Base-by-base conservation (phyloP, 2,113 vertebrate species). In the Hemicordylus capensis region DNA sequence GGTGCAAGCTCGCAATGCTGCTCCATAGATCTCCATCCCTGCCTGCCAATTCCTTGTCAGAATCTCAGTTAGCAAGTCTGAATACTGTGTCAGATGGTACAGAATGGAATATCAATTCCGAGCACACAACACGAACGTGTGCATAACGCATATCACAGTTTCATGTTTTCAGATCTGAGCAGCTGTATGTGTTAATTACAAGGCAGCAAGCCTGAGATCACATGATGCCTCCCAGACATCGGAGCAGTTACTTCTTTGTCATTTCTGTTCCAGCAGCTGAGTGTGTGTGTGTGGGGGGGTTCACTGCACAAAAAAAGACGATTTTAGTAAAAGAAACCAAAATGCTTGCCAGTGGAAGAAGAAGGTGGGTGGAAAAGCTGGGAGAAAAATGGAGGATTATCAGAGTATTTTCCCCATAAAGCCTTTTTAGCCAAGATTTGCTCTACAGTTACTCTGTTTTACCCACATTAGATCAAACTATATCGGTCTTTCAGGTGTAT, bases 41-140 rank as follows among this genome's bases (percentile, higher is more conserved):
- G 51, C 54, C 37, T 87, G 85, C 76, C 89, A 92, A 77, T 64
- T 61, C 44, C 14, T 75, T 75, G 31, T 54, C 7, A 3, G 48
- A 7, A 6, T 51, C 70, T 87, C 70, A 85, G 80, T 89, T 80
- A 81, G n/a, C 86, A 85, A n/a, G n/a, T n/a, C n/a, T 28, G 77
- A 90, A 92, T 85, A 46, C 70, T 87, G 34, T 75, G 81, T 73
- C 87, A 93, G 78, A 86, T 66, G 87, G 89, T 90, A 74, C 34
- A 1, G 1, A 31, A 87, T 88, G 9, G 86, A 46, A 69, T 79
- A 37, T 83, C 77, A 85, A 90, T 11, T 63, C 80, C 80, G 86
- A 48, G 58, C 39, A 31, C 46, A 87, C 83, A 54, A 26, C 79
- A 87, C 78, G 69, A 88, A 80, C 88, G 58, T 4, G 75, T 42